Conservation (phyloP, 2,888 invertebrate genomes). For the Griposia aprilina region DNA sequence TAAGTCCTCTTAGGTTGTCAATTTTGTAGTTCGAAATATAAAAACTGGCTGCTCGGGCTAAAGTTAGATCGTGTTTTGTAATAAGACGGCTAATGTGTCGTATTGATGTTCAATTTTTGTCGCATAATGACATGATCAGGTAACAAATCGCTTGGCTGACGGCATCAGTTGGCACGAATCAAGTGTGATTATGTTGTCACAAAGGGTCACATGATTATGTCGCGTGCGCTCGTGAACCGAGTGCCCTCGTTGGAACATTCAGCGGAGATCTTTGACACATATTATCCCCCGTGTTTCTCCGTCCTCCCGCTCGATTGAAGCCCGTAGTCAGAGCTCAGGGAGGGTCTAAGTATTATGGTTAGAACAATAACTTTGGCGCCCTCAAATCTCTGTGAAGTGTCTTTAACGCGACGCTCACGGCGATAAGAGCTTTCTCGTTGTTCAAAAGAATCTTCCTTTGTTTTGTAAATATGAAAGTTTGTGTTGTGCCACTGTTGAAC, state of each 20-base stretch:
- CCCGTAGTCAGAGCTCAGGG: constrained; percentile 60
- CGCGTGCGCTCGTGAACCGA: constrained; percentile 73
- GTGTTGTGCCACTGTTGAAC: constrained; percentile 72
- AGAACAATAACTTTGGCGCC: constrained; percentile 78
- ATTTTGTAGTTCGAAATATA: no score
- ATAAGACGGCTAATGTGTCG: constrained; percentile 25
- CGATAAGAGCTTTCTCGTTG: constrained; percentile 85
- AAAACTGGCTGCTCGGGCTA: no score
- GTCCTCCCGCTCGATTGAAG: constrained; percentile 64
- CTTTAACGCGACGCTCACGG: constrained; percentile 84
- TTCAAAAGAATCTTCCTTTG: constrained; percentile 82
- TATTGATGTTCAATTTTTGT: constrained; percentile 59
- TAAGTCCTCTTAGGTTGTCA: no score
- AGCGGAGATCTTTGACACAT: constrained; percentile 68
- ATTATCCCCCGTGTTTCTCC: constrained; percentile 65
- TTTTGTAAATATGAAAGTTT: constrained; percentile 84
- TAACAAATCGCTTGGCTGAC: constrained; percentile 71
- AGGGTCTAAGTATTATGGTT: constrained; percentile 78
- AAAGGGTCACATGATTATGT: constrained; percentile 78
- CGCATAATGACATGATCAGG: constrained; percentile 54
- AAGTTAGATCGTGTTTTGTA: no score
- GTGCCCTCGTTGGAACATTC: constrained; percentile 74
- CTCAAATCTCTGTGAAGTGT: constrained; percentile 87
- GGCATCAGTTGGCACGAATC: constrained; percentile 76
- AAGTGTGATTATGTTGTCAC: constrained; percentile 70